Conservation (phyloP, 1,140 invertebrate genomes). For the Wiebesia pumilae region DNA sequence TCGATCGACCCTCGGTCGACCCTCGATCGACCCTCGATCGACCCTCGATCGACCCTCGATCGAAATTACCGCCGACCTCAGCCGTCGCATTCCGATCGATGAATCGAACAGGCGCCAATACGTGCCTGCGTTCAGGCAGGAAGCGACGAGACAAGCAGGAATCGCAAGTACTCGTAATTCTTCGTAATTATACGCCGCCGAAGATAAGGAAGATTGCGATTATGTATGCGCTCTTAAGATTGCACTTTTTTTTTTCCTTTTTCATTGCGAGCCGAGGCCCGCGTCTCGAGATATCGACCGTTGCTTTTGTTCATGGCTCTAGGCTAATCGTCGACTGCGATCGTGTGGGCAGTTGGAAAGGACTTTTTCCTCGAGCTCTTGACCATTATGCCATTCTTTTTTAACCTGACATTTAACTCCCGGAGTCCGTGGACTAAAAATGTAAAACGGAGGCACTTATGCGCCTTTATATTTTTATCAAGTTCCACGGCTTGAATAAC, state of each 20-base stretch:
- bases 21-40: neutral
- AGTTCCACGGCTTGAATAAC: too few relatives aligned
- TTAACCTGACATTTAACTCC: too few relatives aligned
- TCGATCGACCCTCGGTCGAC: neutral
- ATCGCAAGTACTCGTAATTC: neutral
- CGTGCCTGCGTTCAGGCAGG: neutral
- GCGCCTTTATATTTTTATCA: too few relatives aligned
- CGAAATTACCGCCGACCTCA: neutral
- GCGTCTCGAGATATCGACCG: neutral
- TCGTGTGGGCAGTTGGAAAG: neutral
- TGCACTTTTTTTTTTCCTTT: neutral
- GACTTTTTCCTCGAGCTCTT: neutral
- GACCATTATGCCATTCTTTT: too few relatives aligned
- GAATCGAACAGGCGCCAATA: neutral
- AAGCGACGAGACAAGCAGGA: constrained; percentile 3
- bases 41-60: neutral
- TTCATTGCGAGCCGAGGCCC: neutral
- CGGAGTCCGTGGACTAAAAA: neutral
- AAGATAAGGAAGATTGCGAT: constrained; percentile 24
- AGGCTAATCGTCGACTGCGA: neutral
- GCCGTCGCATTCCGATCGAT: constrained; percentile 11
- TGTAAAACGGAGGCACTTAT: neutral
- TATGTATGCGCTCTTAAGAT: neutral
- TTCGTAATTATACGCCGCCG: neutral
- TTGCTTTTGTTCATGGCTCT: neutral